Evolutionary conservation across 2,797 vertebrate genomes (phyloP).

Genomic region (Cuniculus paca): DNA sequence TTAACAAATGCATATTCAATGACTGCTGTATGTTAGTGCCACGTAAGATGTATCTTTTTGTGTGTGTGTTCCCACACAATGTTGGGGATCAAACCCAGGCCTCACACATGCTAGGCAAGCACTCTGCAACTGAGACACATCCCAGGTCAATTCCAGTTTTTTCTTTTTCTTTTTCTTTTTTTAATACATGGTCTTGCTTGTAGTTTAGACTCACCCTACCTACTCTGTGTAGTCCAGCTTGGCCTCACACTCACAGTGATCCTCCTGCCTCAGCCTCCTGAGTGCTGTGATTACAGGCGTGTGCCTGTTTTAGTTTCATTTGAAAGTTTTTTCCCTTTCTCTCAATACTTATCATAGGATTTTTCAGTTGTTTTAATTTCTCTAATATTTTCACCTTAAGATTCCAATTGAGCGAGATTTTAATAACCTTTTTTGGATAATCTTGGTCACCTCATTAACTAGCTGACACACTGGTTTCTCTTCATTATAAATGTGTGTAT

Average conservation of each 20-base stretch:
- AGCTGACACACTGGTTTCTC: background rate
- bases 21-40: background rate
- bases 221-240: background rate
- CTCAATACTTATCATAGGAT: background rate
- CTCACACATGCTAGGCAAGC: background rate
- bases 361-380: conserved; percentile 54
- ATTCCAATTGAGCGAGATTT: background rate
- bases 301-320: background rate
- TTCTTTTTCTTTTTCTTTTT: background rate
- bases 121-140: background rate
- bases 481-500: background rate
- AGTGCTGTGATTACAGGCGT: background rate
- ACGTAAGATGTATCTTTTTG: background rate
- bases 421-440: background rate
- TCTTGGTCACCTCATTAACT: background rate
- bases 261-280: background rate
- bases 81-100: background rate
- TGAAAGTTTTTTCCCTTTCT: background rate
- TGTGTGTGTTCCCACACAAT: background rate
- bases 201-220: background rate
- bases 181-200: background rate
- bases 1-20: conserved; percentile 67
- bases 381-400: conserved; percentile 28
- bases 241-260: background rate
- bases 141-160: background rate